Conservation (phyloP, 2,797 vertebrate genomes). For the Oreochromis mossambicus region DNA sequence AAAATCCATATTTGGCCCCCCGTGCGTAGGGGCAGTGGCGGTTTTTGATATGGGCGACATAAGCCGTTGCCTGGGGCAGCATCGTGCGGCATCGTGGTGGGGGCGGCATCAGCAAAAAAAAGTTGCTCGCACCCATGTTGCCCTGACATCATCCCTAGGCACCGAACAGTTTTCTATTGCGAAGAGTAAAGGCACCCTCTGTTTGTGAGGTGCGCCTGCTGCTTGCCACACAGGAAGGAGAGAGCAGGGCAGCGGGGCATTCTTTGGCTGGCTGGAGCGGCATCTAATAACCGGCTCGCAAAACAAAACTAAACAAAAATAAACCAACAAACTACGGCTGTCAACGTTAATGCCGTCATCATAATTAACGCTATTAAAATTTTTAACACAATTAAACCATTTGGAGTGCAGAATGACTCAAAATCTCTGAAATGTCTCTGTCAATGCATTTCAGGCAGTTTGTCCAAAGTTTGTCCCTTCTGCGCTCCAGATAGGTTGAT, state of each 20-base stretch:
- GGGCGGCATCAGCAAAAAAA: background rate
- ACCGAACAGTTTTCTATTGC: background rate
- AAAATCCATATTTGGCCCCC: background rate
- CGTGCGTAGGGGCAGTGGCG: accelerated
- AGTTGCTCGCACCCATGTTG: accelerated
- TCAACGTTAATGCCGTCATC: background rate
- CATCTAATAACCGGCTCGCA: background rate
- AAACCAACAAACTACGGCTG: background rate
- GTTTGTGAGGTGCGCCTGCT: background rate
- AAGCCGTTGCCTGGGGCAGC: accelerated
- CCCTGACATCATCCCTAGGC: background rate
- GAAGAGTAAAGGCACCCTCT: accelerated
- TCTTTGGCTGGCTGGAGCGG: background rate
- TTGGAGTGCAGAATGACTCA: background rate
- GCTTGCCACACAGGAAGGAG: background rate
- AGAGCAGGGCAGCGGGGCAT: accelerated
- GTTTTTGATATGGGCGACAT: accelerated
- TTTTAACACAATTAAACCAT: background rate
- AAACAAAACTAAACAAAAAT: accelerated
- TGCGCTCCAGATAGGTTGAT: accelerated
- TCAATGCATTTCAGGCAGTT: background rate
- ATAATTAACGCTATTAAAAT: accelerated
- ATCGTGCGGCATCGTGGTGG: background rate
- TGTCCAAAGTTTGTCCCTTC: background rate
- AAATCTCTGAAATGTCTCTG: background rate